A percentile compares a stretch with the other conserved stretches of the same genome.
Conservation (phyloP, 2,888 invertebrate species). For the Mythimna pallens region DNA sequence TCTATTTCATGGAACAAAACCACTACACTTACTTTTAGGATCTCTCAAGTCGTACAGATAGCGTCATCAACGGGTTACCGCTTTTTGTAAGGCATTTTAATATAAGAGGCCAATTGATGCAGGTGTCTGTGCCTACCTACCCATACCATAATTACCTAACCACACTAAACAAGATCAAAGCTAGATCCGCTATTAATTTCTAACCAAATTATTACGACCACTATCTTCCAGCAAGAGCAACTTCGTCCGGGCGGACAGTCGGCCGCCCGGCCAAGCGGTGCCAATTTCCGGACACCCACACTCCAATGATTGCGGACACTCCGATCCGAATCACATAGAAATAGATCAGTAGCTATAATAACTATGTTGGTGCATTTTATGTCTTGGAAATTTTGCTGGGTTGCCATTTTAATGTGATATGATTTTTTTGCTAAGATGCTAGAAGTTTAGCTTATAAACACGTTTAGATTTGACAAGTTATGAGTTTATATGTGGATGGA, state of each 20-base stretch:
- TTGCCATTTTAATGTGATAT: background rate
- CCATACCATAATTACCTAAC: background rate
- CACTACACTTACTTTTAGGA: too few relatives aligned
- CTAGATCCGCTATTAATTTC: conserved; percentile 54
- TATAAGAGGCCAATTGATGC: too few relatives aligned
- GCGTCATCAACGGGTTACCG: too few relatives aligned
- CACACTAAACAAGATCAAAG: conserved; percentile 20
- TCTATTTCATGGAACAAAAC: too few relatives aligned
- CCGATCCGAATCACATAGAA: conserved; percentile 61
- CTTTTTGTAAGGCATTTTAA: too few relatives aligned
- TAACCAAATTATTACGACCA: conserved; percentile 56
- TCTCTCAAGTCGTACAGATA: too few relatives aligned
- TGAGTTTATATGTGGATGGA: too few relatives aligned
- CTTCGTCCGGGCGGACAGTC: conserved; percentile 65
- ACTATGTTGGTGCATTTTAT: conserved; percentile 22
- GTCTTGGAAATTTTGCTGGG: background rate
- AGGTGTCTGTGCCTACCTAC: too few relatives aligned
- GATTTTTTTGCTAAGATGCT: background rate
- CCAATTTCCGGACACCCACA: conserved; percentile 80
- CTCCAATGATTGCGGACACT: conserved; percentile 63
- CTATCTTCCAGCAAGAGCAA: conserved; percentile 67
- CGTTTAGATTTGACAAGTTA: too few relatives aligned
- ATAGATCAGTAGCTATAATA: conserved; percentile 48
- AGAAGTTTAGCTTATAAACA: too few relatives aligned
- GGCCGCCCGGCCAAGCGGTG: conserved; percentile 73